Percentiles rank a stretch among this genome's conserved stretches.
phyloP scores from a whole-genome alignment of 2,888 invertebrate genomes.

The Meliscaeva auricollis region DNA sequence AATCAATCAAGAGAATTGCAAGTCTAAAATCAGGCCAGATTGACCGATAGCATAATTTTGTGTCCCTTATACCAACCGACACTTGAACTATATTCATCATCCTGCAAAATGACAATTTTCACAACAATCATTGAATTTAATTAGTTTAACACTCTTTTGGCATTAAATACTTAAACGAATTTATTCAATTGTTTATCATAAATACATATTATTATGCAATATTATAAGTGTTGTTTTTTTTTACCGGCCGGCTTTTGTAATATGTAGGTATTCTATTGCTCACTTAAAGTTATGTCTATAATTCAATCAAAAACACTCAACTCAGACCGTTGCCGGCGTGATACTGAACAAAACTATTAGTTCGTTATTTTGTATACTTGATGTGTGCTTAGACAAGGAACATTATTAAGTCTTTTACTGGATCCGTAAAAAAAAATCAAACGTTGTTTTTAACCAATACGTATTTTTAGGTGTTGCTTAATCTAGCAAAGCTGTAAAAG shows the following conservation, averaged over 20 bases:
- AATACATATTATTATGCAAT: constrained; percentile 5
- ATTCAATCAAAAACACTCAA: constrained; percentile 21
- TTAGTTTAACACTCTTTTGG: constrained; percentile 11
- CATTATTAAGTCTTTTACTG: neutral
- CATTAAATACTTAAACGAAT: constrained; percentile 9
- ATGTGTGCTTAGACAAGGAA: neutral
- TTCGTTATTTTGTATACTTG: neutral
- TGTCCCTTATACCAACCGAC: too few relatives aligned
- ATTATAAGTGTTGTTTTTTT: neutral
- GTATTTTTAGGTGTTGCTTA: too few relatives aligned
- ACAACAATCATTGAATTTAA: neutral
- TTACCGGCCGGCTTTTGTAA: constrained; percentile 14
- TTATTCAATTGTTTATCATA: constrained; percentile 3
- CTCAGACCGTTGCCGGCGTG: constrained; percentile 15
- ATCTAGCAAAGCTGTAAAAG: too few relatives aligned
- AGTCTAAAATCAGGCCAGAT: too few relatives aligned
- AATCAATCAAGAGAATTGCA: neutral
- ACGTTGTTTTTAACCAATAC: too few relatives aligned
- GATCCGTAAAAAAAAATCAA: constrained; percentile 1
- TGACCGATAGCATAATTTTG: too few relatives aligned
- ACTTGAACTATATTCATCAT: too few relatives aligned
- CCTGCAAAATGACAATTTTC: too few relatives aligned
- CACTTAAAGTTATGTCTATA: neutral
- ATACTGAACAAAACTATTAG: constrained; percentile 13
- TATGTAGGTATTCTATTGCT: neutral